A percentile compares a stretch with the other conserved stretches of the same genome.
Evolutionary conservation across 2,888 invertebrate species (phyloP).

Genomic region (Lacanobia oleracea): DNA sequence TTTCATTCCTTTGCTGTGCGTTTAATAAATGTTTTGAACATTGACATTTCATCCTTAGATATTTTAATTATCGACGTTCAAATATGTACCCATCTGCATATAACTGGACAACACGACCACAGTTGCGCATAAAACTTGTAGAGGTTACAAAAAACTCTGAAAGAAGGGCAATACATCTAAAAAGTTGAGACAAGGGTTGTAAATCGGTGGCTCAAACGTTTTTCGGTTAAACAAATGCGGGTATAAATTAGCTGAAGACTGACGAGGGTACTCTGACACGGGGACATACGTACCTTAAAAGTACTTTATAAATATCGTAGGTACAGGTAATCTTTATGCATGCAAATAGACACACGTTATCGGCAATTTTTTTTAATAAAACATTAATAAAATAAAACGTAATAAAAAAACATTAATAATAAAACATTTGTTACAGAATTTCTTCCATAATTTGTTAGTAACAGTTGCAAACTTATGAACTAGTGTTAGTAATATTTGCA

Average conservation of each 20-base stretch:
- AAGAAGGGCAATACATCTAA: constrained; percentile 77
- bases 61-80: too few relatives aligned
- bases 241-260: constrained; percentile 86
- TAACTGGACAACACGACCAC: background rate
- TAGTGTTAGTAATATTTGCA: too few relatives aligned
- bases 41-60: too few relatives aligned
- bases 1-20: too few relatives aligned
- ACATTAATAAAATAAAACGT: too few relatives aligned
- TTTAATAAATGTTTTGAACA: too few relatives aligned
- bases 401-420: too few relatives aligned
- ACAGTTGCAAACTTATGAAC: too few relatives aligned
- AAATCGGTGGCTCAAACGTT: constrained; percentile 85
- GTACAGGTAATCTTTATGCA: background rate
- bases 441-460: too few relatives aligned
- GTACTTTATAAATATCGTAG: constrained; percentile 35
- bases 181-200: constrained; percentile 84
- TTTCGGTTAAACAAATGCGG: constrained; percentile 87
- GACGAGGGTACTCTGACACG: constrained; percentile 84
- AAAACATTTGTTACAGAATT: too few relatives aligned
- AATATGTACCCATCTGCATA: background rate
- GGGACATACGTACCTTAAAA: constrained; percentile 68
- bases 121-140: constrained; percentile 33
- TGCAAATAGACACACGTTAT: background rate
- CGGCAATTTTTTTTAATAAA: too few relatives aligned
- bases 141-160: constrained; percentile 49